phyloP scores from a whole-genome alignment of 2,113 vertebrate species.

The Tachysurus fulvidraco region DNA sequence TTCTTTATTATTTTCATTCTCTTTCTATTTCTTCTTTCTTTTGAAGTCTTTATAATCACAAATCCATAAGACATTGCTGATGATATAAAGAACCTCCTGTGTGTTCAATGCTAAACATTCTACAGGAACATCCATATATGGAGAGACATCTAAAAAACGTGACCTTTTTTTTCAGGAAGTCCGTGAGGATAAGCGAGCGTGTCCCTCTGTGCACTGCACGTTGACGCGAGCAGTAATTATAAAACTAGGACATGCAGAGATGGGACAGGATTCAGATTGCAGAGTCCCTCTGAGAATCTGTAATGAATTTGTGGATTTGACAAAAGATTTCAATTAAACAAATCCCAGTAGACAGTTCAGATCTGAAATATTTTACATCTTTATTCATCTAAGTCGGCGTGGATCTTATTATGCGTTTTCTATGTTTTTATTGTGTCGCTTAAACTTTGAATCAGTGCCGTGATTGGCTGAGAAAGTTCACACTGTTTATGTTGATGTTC shows the following conservation, averaged over 20 bases:
- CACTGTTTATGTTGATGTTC: not conserved
- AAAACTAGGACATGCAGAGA: slow-evolving; percentile 82
- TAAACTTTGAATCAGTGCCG: not conserved
- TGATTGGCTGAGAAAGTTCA: not conserved
- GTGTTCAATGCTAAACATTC: not conserved
- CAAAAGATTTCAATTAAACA: slow-evolving; percentile 81
- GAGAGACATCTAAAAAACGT: not conserved
- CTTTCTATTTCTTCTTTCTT: not conserved
- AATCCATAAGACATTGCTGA: not conserved
- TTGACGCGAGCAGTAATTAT: slow-evolving; percentile 81
- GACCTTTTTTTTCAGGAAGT: slow-evolving; percentile 14
- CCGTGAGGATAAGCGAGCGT: slow-evolving; percentile 14
- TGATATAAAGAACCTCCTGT: not conserved
- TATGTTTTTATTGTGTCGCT: not conserved
- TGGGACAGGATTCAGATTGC: slow-evolving; percentile 81
- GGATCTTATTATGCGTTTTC: not conserved
- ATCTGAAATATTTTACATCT: slow-evolving; percentile 75
- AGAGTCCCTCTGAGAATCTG: slow-evolving; percentile 71
- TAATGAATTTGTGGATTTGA: slow-evolving; percentile 72
- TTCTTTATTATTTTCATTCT: not conserved
- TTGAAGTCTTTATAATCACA: not conserved
- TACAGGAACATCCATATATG: not conserved
- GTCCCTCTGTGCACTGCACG: slow-evolving; percentile 65
- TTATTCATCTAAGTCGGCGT: slow-evolving; percentile 59
- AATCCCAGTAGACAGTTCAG: slow-evolving; percentile 69